Conservation (phyloP, 2,113 vertebrate species). For the Urocolius indicus region DNA sequence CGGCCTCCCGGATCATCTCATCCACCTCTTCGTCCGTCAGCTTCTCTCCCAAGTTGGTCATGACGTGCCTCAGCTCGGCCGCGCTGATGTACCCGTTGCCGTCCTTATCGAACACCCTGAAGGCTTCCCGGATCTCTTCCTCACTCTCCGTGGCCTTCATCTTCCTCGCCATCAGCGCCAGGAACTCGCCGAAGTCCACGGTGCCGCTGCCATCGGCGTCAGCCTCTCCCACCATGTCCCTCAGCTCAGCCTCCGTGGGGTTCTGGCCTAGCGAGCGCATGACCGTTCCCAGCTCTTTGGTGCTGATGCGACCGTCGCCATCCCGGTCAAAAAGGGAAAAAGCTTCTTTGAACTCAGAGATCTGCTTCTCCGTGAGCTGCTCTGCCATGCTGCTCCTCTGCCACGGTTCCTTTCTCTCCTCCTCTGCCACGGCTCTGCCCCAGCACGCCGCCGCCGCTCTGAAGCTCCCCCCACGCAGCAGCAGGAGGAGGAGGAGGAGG, state of each 20-base stretch:
- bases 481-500: background rate
- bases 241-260: constrained; percentile 86
- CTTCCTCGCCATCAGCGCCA: constrained; percentile 76
- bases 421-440: background rate
- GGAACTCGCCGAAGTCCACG: constrained; percentile 65
- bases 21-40: constrained; percentile 64
- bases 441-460: background rate
- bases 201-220: constrained; percentile 84
- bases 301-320: constrained; percentile 87
- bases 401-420: no score
- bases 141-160: constrained; percentile 69
- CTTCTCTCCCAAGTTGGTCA: constrained; percentile 68
- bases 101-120: constrained; percentile 74
- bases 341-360: constrained; percentile 86
- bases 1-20: constrained; percentile 63
- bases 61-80: constrained; percentile 57
- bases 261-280: constrained; percentile 90
- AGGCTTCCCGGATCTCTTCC: constrained; percentile 79
- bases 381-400: constrained; percentile 23
- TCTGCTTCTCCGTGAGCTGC: constrained; percentile 40
- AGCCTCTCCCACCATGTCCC: constrained; percentile 85
- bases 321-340: constrained; percentile 90
- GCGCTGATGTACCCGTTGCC: constrained; percentile 59
- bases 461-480: no score
- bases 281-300: constrained; percentile 86